Evolutionary conservation across 2,797 vertebrate species (phyloP), one percentile per base, ranked within the genome.

Genomic region (Argyrosomus regius): DNA sequence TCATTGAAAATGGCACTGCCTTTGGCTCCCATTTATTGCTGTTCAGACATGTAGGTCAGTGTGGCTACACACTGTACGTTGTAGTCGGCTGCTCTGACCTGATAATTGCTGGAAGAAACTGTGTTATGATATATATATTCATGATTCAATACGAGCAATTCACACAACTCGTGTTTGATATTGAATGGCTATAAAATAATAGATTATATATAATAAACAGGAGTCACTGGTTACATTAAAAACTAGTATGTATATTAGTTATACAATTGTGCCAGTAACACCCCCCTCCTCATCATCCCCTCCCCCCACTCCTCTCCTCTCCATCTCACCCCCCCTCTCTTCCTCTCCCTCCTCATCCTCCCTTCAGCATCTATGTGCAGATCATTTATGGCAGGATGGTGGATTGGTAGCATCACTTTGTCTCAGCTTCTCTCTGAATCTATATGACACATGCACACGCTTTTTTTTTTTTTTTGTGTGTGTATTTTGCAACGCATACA

Each of bases 1-100:
- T 96, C 96, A 96, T 93, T 95, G 94, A 87, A 92, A 95, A 93
- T 93, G 94, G 93, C 94, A 93, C 92, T 93, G 93, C 94, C 93
- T 94, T 93, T 95, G 93, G 93, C 93, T 95, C 92, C 91, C 94
- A 92, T 95, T 94, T 95, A 94, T 95, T 94, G 93, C 94, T 86
- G 91, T 89, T 91, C 92, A 94, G 90, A 94, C 94, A 95, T 95
- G 91, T 95, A 94, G 95, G 94, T 95, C 95, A 95, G 92, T 89
- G 93, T 88, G 88, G 92, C 88, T 92, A 66, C 89, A 91, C 87
- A 74, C 89, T 88, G 85, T 86, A 86, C 81, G 86, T 53, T 66
- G 82, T 89, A 84, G 86, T 68, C 76, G 87, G 86, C 87, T 89
- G 87, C 74, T 88, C 85, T 89, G 89, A 91, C 92, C 89, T 88